Conservation (phyloP, 2,888 invertebrate species). For the Agrenia bidenticulata region DNA sequence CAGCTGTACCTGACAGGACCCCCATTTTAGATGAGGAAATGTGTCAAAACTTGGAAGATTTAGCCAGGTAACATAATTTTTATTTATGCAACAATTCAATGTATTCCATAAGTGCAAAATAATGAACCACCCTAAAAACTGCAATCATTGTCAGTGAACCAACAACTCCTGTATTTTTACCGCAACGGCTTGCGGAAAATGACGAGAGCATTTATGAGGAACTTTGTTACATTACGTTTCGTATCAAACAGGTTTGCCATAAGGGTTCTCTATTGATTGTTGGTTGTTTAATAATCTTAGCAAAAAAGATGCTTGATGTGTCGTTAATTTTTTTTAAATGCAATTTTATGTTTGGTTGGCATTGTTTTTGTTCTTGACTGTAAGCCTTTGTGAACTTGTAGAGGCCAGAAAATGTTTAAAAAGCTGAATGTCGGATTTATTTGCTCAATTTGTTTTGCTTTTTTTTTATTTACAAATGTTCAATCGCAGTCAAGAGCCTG, state of each 20-base stretch:
- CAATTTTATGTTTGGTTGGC: slow-evolving; percentile 18
- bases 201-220: slow-evolving; percentile 86
- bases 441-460: not conserved
- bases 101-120: no score
- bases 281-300: no score
- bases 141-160: slow-evolving; percentile 47
- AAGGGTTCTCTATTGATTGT: no score
- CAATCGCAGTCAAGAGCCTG: slow-evolving; percentile 36
- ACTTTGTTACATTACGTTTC: slow-evolving; percentile 80
- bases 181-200: slow-evolving; percentile 49
- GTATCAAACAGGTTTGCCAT: slow-evolving; percentile 49
- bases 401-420: no score
- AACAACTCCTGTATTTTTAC: slow-evolving; percentile 39
- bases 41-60: slow-evolving; percentile 57
- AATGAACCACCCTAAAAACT: not conserved
- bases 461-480: slow-evolving; percentile 16
- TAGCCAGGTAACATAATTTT: slow-evolving; percentile 50
- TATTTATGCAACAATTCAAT: not conserved
- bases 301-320: no score
- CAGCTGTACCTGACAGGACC: slow-evolving; percentile 51
- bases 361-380: slow-evolving; percentile 20
- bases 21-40: slow-evolving; percentile 56
- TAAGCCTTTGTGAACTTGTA: slow-evolving; percentile 24
- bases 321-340: no score
- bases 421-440: no score